These are phyloP conservation scores for Himalopsyche anomala DNA, from an alignment of 2,888 invertebrate genomes.

Conservation along the genomic window DNA sequence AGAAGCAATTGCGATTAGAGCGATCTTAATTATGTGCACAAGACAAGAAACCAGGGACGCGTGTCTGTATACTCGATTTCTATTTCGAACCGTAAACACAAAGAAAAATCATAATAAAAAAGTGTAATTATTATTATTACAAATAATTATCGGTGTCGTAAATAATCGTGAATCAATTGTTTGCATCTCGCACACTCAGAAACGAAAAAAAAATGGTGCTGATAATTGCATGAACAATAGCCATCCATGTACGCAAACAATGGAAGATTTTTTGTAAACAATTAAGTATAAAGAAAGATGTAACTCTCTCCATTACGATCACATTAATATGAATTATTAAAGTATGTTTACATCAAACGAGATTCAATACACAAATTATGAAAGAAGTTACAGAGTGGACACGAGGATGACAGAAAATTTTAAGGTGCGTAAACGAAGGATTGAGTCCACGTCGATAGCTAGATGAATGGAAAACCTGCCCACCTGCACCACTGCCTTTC, in stretches of 20 bases:
- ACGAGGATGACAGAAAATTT: too few relatives aligned
- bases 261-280: background rate
- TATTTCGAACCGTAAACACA: background rate
- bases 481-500: too few relatives aligned
- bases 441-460: too few relatives aligned
- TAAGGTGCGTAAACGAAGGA: too few relatives aligned
- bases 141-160: background rate
- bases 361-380: too few relatives aligned
- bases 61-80: background rate
- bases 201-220: background rate
- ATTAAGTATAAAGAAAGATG: too few relatives aligned
- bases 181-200: background rate
- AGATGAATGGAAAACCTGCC: too few relatives aligned
- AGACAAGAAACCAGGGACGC: background rate
- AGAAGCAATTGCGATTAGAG: background rate
- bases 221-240: background rate
- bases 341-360: too few relatives aligned
- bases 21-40: background rate
- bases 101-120: background rate
- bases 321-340: too few relatives aligned
- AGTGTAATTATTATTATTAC: background rate
- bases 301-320: too few relatives aligned
- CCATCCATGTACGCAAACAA: background rate
- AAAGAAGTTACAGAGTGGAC: too few relatives aligned
- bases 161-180: background rate